Evolutionary conservation across 1,140 invertebrate genomes (phyloP).

Genomic region (Lordiphosa collinella): DNA sequence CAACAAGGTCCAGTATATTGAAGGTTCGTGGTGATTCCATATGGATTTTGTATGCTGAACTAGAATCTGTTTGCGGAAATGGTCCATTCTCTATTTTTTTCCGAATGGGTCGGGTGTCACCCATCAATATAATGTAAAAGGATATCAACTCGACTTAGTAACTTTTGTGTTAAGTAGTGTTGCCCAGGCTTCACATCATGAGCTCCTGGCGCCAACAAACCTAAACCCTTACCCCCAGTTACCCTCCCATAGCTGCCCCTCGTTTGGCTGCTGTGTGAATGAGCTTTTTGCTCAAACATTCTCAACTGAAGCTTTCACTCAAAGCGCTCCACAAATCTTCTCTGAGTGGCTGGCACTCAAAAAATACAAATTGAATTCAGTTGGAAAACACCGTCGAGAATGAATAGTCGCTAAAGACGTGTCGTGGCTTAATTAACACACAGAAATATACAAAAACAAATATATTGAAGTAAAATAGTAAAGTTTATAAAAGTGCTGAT

Average conservation of each 20-base stretch:
- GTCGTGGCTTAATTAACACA: conserved; percentile 20
- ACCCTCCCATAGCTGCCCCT: neutral
- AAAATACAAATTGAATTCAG: conserved; percentile 52
- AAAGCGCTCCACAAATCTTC: conserved; percentile 22
- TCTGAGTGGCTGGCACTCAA: conserved; percentile 42
- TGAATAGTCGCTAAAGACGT: conserved; percentile 38
- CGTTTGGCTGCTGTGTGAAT: conserved; percentile 44
- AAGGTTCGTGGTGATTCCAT: no score
- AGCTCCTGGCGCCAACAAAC: conserved; percentile 43
- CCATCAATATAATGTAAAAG: no score
- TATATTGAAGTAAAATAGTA: conserved; percentile 15
- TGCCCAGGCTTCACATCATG: conserved; percentile 16
- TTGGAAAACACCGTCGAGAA: conserved; percentile 56
- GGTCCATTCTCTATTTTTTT: no score
- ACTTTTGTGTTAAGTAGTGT: conserved; percentile 23
- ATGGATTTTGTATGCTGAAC: no score
- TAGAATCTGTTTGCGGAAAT: no score
- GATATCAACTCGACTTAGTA: no score
- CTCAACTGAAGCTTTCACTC: conserved; percentile 46
- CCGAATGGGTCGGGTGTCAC: no score
- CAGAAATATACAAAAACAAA: conserved; percentile 5
- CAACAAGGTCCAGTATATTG: no score
- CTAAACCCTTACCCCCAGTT: neutral
- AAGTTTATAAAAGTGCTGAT: conserved; percentile 24
- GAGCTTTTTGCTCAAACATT: no score